phyloP scores from a whole-genome alignment of 2,113 vertebrate genomes.

The Seriola quinqueradiata region DNA sequence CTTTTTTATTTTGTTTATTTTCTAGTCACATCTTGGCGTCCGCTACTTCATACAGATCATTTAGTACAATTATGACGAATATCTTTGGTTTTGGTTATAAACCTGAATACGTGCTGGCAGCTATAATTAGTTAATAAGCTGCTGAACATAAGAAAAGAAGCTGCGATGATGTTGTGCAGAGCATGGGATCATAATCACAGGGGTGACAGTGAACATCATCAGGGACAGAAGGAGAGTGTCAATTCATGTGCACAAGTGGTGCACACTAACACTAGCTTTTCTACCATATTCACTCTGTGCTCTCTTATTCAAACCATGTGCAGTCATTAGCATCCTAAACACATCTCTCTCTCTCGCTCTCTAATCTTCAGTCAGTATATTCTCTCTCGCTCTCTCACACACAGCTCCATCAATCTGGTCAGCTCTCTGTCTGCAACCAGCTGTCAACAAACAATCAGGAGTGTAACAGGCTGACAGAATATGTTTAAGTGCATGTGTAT shows the following conservation, averaged over 20 bases:
- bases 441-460: constrained; percentile 45
- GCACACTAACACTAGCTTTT: background rate
- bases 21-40: too few species aligned
- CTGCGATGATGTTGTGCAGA: background rate
- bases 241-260: constrained; percentile 3
- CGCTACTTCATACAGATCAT: background rate
- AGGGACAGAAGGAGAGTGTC: constrained; percentile 1
- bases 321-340: constrained; percentile 41
- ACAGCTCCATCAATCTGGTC: constrained; percentile 63
- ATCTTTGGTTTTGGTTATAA: background rate
- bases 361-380: constrained; percentile 44
- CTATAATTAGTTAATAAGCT: background rate
- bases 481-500: constrained; percentile 29
- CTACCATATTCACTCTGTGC: constrained; percentile 15
- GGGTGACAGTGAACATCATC: constrained; percentile 24
- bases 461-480: constrained; percentile 58
- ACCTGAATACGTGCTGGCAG: background rate
- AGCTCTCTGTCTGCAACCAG: constrained; percentile 48
- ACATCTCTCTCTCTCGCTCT: constrained; percentile 8
- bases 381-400: constrained; percentile 4
- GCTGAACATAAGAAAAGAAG: background rate
- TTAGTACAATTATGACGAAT: background rate
- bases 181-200: constrained; percentile 20
- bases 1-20: background rate
- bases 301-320: constrained; percentile 55